Evolutionary conservation across 1,140 invertebrate species (phyloP), one percentile per base, ranked within the genome.

Genomic region (Zaprionus africanus): DNA sequence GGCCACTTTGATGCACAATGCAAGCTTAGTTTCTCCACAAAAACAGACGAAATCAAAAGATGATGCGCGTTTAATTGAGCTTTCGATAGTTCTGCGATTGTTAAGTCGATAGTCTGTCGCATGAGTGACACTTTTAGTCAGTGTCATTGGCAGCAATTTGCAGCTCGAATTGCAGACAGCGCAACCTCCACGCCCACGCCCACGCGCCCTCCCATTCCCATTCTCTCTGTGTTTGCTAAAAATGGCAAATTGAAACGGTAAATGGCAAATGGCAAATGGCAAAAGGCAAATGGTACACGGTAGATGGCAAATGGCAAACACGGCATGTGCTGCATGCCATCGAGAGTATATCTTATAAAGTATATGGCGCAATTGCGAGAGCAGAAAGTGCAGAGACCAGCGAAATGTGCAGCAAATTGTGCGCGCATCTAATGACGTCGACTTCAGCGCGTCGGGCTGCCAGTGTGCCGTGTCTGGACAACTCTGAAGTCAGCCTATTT

Each of bases 401-500:
- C 17, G 28, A 58, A 69, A 67, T 67, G 57, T 41, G 38, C 13
- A 41, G 46, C 59, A 63, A 70, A 70, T 41, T 41, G 38, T 59
- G 61, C 46, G 56, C 62, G 54, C 46, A 61, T 65, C 62, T 76
- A 66, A 76, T 76, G 74, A 65, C 43, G n/a, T n/a, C 28, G n/a
- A 19, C n/a, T 28, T 36, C 43, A 17, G 28, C 28, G 7, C 28
- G 28, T 31, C 7, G 28, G 28, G 28, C 7, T 31, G 28, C 28
- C 28, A 31, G 41, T 60, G 58, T 43, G 54, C 28, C 5, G 26
- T 59, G 58, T 67, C 69, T 72, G 75, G 63, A 67, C 59, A 76
- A 70, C 43, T 76, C 31, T 72, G 60, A 38, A 51, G 36, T 31
- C 58, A 56, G 70, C 70, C 69, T 77, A 77, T 77, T 77, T 77